These are phyloP conservation scores for Drosophila koepferae DNA, from an alignment of 2,888 invertebrate genomes.

Conservation along the genomic window DNA sequence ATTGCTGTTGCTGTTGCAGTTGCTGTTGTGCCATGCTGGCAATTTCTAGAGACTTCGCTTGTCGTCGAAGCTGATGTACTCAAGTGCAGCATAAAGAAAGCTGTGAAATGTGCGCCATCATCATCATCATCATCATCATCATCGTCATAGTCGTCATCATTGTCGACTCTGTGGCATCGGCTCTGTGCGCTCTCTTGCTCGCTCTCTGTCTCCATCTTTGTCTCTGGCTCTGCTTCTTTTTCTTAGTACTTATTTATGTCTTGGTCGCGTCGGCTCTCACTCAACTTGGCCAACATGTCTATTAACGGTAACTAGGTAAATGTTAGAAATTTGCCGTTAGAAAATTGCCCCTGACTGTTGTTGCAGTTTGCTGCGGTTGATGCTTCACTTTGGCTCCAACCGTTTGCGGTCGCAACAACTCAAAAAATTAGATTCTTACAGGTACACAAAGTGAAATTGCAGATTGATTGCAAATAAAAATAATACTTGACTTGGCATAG, in stretches of 20 bases:
- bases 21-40: conserved; percentile 7
- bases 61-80: conserved; percentile 51
- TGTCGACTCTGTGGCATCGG: conserved; percentile 19
- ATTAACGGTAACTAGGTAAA: conserved; percentile 82
- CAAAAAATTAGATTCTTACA: conserved; percentile 57
- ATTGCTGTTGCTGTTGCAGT: background rate
- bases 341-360: conserved; percentile 63
- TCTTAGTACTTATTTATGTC: conserved; percentile 70
- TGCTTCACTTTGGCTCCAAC: conserved; percentile 28
- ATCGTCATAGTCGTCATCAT: no score
- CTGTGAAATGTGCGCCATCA: conserved; percentile 65
- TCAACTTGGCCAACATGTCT: conserved; percentile 80
- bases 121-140: background rate
- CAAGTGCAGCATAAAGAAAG: conserved; percentile 64
- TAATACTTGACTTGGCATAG: background rate
- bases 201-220: conserved; percentile 3
- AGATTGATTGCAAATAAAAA: conserved; percentile 9
- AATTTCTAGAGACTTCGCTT: conserved; percentile 15
- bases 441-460: conserved; percentile 3
- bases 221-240: background rate
- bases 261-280: conserved; percentile 59
- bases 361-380: conserved; percentile 33
- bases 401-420: conserved; percentile 30
- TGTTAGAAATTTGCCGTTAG: conserved; percentile 79
- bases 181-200: background rate